phyloP scores from a whole-genome alignment of 2,797 vertebrate species.

The Diceros bicornis region DNA sequence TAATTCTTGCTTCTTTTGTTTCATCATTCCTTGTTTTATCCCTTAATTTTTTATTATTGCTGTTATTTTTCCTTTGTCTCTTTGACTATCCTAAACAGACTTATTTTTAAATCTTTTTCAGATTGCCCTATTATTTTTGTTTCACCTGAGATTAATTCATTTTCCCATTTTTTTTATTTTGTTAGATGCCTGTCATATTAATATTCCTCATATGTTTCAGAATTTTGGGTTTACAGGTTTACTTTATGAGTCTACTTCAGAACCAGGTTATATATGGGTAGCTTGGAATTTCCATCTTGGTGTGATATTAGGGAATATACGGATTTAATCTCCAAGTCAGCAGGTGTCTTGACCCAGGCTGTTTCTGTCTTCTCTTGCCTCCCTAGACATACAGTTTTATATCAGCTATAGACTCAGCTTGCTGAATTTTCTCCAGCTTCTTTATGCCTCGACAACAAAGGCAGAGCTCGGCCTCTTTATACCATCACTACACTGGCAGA shows the following conservation, averaged over 20 bases:
- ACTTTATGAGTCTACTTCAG: not conserved
- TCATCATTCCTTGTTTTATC: not conserved
- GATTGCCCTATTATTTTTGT: not conserved
- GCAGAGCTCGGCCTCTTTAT: not conserved
- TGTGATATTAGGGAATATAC: not conserved
- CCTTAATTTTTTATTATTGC: not conserved
- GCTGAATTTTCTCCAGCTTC: not conserved
- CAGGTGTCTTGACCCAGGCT: not conserved
- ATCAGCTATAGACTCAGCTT: not conserved
- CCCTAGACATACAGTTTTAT: not conserved
- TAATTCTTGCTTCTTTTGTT: not conserved
- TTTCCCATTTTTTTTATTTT: not conserved
- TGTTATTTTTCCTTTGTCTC: not conserved
- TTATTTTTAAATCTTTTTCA: slow-evolving; percentile 1
- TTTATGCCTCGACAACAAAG: not conserved
- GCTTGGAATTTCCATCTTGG: not conserved
- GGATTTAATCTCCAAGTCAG: not conserved
- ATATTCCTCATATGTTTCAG: not conserved
- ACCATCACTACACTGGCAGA: not conserved
- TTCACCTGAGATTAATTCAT: not conserved
- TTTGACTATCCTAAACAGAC: not conserved
- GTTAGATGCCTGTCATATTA: not conserved
- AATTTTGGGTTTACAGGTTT: not conserved
- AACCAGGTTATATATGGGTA: not conserved
- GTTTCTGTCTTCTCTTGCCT: not conserved